Conservation (phyloP, 2,113 vertebrate genomes). For the Gallinago paraguaiae region DNA sequence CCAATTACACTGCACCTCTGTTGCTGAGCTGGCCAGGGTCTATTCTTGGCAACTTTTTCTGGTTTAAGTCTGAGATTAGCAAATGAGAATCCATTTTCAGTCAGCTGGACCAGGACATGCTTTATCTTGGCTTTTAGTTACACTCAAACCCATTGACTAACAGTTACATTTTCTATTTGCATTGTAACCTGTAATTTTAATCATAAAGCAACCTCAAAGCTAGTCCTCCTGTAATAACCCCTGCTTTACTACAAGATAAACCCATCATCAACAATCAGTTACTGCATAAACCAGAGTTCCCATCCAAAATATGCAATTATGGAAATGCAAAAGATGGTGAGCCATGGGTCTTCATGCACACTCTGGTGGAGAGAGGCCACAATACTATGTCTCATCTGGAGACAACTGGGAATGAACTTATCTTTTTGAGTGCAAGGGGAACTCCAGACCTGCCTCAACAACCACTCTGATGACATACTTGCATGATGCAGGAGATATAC, state of each 20-base stretch:
- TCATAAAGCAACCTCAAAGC: not conserved
- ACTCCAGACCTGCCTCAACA: not conserved
- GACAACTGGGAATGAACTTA: not conserved
- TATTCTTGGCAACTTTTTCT: not conserved
- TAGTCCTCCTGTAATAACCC: not conserved
- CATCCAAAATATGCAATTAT: not conserved
- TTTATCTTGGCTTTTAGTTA: not conserved
- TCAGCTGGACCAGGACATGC: not conserved
- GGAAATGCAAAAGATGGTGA: not conserved
- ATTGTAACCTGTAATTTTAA: not conserved
- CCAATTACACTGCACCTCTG: not conserved
- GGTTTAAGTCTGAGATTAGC: not conserved
- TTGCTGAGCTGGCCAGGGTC: not conserved
- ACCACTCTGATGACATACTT: not conserved
- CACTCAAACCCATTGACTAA: not conserved
- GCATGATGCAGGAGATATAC: accelerated
- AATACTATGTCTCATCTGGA: not conserved
- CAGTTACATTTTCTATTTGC: not conserved
- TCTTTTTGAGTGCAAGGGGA: not conserved
- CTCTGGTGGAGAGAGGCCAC: not conserved
- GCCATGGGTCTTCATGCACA: not conserved
- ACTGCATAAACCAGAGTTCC: not conserved
- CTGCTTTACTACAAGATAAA: not conserved
- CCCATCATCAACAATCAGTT: not conserved
- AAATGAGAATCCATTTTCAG: not conserved